phyloP scores from a whole-genome alignment of 2,888 invertebrate species.

The Entomobrya proxima region DNA sequence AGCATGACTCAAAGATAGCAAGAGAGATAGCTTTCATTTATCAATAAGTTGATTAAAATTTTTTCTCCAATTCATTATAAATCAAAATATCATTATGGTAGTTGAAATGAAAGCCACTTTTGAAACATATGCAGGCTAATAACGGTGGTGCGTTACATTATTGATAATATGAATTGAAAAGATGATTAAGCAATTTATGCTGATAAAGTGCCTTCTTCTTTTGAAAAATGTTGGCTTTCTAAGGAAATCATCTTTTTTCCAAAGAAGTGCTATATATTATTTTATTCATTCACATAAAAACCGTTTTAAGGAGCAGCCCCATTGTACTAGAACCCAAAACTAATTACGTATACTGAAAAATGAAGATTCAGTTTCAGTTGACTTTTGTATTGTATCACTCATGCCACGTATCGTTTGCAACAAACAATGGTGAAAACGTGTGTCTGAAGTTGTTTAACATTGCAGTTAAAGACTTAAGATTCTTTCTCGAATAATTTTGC shows the following conservation, averaged over 20 bases:
- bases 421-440: too few relatives aligned
- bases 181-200: slow-evolving; percentile 53
- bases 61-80: slow-evolving; percentile 41
- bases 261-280: slow-evolving; percentile 41
- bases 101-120: neutral
- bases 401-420: too few relatives aligned
- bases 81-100: slow-evolving; percentile 17
- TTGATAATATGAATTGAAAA: too few relatives aligned
- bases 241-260: slow-evolving; percentile 8
- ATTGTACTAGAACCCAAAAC: neutral
- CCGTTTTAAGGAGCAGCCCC: neutral
- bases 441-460: too few relatives aligned
- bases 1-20: neutral
- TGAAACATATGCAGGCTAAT: neutral
- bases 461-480: too few relatives aligned
- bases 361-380: too few relatives aligned
- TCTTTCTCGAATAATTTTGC: too few relatives aligned
- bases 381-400: too few relatives aligned
- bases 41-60: slow-evolving; percentile 39
- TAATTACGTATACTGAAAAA: neutral
- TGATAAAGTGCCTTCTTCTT: slow-evolving; percentile 7
- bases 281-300: neutral
- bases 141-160: neutral
- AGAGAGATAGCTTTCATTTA: slow-evolving; percentile 17
- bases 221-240: neutral